A percentile compares a stretch with the other conserved stretches of the same genome.
These are phyloP conservation scores for Euglossa dilemma DNA, from an alignment of 1,140 invertebrate species.

Conservation along the genomic window DNA sequence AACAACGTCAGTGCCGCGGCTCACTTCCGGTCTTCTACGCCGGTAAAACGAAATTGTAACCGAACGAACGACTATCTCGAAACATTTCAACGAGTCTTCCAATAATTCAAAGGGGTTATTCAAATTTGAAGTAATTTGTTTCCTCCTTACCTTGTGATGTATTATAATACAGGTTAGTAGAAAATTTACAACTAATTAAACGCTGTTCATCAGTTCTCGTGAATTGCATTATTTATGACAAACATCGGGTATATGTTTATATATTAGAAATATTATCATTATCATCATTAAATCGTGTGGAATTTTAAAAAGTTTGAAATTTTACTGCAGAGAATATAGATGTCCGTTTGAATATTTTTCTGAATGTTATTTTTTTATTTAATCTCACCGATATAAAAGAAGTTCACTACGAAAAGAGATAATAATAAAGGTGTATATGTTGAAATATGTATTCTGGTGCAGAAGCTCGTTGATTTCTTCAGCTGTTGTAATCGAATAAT, in stretches of 20 bases:
- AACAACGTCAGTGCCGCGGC: conserved; percentile 19
- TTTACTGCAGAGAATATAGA: neutral
- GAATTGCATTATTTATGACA: neutral
- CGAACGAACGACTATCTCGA: conserved; percentile 40
- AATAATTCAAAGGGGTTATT: neutral
- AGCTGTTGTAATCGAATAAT: conserved; percentile 14
- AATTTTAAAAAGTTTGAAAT: neutral
- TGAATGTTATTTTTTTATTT: neutral
- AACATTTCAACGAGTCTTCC: conserved; percentile 11
- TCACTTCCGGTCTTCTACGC: conserved; percentile 37
- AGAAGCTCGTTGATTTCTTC: conserved; percentile 14
- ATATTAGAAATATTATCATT: no score
- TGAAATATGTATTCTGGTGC: conserved; percentile 7
- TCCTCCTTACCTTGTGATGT: neutral
- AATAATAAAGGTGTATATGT: conserved; percentile 7
- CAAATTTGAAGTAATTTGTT: neutral
- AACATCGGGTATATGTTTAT: neutral
- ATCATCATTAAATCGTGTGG: no score
- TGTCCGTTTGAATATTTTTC: neutral
- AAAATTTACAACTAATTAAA: neutral
- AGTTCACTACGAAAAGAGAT: no score
- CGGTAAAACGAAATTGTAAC: conserved; percentile 35
- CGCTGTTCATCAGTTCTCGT: neutral
- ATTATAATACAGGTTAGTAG: conserved; percentile 26
- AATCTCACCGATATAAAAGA: neutral